Conservation (phyloP, 2,797 vertebrate genomes). For the Amphiprion clarkii region DNA sequence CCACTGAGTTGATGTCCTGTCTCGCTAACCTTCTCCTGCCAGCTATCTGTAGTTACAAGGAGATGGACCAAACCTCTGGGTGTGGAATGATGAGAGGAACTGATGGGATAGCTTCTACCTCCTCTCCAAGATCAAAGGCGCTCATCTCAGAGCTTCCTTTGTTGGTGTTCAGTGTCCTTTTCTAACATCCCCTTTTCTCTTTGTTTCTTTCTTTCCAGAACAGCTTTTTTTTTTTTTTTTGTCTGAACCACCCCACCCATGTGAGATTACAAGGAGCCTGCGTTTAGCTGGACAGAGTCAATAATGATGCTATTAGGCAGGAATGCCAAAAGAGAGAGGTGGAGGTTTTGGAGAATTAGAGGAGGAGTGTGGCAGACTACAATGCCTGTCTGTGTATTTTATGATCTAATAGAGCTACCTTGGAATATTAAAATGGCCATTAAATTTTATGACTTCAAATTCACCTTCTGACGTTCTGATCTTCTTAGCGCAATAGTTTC, state of each 20-base stretch:
- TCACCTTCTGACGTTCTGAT: conserved; percentile 53
- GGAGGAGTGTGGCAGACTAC: conserved; percentile 66
- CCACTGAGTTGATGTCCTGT: conserved; percentile 11
- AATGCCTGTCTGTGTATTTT: conserved; percentile 68
- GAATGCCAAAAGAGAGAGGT: conserved; percentile 82
- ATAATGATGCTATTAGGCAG: conserved; percentile 87
- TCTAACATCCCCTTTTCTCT: conserved; percentile 46
- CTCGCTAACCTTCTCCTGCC: conserved; percentile 18
- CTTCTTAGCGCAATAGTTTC: conserved; percentile 45
- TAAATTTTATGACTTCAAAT: conserved; percentile 70
- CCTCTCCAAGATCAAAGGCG: conserved; percentile 75
- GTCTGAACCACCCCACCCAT: conserved; percentile 66
- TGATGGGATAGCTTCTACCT: conserved; percentile 57
- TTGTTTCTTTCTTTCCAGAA: conserved; percentile 64
- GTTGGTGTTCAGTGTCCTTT: conserved; percentile 49
- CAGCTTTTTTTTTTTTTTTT: conserved; percentile 60
- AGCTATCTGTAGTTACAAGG: conserved; percentile 54
- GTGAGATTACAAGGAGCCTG: conserved; percentile 85
- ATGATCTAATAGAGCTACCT: conserved; percentile 65
- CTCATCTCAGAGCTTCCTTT: conserved; percentile 50
- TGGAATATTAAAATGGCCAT: conserved; percentile 75
- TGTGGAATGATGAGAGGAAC: conserved; percentile 64
- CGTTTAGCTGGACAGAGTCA: conserved; percentile 80
- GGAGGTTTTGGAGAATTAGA: conserved; percentile 67
- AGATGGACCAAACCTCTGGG: conserved; percentile 40